Evolutionary conservation across 2,797 vertebrate species (phyloP).

Genomic region (Manis javanica): DNA sequence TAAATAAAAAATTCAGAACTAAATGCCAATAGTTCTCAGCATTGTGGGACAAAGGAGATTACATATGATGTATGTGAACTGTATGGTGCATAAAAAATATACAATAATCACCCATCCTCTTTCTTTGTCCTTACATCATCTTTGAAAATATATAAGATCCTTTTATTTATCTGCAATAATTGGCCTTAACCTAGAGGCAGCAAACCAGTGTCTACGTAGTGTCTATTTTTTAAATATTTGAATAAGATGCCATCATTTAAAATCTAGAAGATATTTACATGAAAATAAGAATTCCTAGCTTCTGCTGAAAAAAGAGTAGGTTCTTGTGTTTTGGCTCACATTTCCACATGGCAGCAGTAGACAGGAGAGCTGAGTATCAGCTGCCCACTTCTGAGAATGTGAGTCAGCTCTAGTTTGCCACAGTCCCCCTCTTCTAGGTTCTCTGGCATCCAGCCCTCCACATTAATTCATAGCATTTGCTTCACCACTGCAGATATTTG

Average conservation of each 20-base stretch:
- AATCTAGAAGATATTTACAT: neutral
- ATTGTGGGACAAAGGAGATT: neutral
- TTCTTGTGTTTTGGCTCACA: neutral
- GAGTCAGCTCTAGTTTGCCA: neutral
- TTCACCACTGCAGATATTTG: neutral
- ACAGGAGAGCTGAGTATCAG: neutral
- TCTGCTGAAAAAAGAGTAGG: neutral
- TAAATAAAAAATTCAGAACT: neutral
- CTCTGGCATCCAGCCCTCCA: neutral
- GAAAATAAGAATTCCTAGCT: neutral
- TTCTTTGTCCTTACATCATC: neutral
- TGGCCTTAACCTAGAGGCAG: neutral
- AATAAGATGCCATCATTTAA: neutral
- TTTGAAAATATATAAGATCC: neutral
- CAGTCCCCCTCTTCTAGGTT: neutral
- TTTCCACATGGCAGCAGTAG: neutral
- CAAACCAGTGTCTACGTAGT: neutral
- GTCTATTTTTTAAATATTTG: neutral
- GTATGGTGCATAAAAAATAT: too few relatives aligned
- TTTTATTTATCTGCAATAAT: neutral
- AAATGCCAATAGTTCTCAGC: neutral
- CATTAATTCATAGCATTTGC: neutral
- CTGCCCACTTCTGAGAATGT: neutral
- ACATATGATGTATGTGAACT: neutral
- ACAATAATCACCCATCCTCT: neutral